Evolutionary conservation across 2,113 vertebrate species (phyloP), one percentile per base, ranked within the genome.

Genomic region (Phalacrocorax aristotelis): DNA sequence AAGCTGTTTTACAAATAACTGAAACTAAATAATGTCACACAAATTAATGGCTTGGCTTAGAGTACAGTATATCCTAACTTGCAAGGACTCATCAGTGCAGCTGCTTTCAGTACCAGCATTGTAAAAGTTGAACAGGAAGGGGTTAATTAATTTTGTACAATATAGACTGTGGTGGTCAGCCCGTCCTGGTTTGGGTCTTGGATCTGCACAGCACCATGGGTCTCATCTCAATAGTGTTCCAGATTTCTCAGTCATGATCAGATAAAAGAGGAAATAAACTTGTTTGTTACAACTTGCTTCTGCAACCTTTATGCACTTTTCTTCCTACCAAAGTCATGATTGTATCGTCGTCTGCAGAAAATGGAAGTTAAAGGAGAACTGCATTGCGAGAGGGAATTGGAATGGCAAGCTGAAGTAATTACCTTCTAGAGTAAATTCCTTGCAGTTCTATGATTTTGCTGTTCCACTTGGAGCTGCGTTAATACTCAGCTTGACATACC

Each of bases 331-430:
- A 76, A 66, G 62, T 58, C 42, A 49, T 26, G 23, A 40, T 52
- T 69, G 36, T 79, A 49, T 69, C 26, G 32, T 91, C 69, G 9
- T 76, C 38, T 83, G 58, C n/a, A 69, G 44, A 89, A 82, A 68
- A 66, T 48, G 30, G 69, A 84, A 29, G 66, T 54, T 87, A 87
- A 82, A 87, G 42, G 58, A 90, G 49, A 92, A 34, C n/a, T n/a
- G 38, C 42, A 44, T 60, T 96, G 55, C 74, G 75, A 84, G n/a
- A 78, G 69, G 34, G 72, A 83, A 55, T 64, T 91, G 46, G 54
- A 74, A 26, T 38, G 68, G 72, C 64, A 93, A 62, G 29, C 51
- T 92, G 51, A 83, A 93, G 52, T 87, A 96, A 96, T 96, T 88
- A 93, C 84, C 55, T 87, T 96, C 11, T 40, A 70, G 34, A 83